Evolutionary conservation across 1,140 invertebrate genomes (phyloP), one percentile per base, ranked within the genome.

Genomic region (Atopsyche davidsoni): DNA sequence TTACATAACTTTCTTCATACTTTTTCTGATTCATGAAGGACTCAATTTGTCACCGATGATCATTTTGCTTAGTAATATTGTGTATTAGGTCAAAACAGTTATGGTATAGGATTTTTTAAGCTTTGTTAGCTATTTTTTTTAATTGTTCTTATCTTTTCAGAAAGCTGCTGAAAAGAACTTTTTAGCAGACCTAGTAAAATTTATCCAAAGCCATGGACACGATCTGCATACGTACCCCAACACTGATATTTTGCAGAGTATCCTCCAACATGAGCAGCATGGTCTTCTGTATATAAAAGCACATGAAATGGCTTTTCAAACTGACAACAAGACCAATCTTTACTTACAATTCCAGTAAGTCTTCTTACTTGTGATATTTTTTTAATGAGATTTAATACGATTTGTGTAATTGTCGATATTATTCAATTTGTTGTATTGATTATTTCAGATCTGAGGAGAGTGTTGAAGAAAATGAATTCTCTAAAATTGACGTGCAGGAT

Each of bases 161-260:
- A 44, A 23, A 24, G 35, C 31, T 16, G 16, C 16, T 4, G 42
- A 45, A 3, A 16, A 17, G 1, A 34, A 56, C 14, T 53, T 51
- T 47, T 14, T 53, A 11, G 21, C 14, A 18, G 44, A 46, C 16
- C 24, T 57, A 34, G 34, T 21, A 9, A 46, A 46, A 31, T 57
- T 51, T 44, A 43, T 57, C 19, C n/a, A 32, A 13, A 40, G 16
- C n/a, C 36, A 47, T 17, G 51, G 34, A 7, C 51, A 50, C 31
- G 55, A 57, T 28, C 38, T 57, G 13, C 31, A 57, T 44, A 35
- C 19, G 14, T 53, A 57, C 39, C 51, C 51, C 0, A 40, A 47
- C 25, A 57, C 55, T 1, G 51, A 57, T 28, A 57, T 57, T 21
- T 36, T 57, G 16, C 55, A 57, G 36, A 53, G 51, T 18, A 50